These are phyloP conservation scores for Catamblyrhynchus diadema DNA, from an alignment of 2,797 vertebrate genomes.

Conservation along the genomic window DNA sequence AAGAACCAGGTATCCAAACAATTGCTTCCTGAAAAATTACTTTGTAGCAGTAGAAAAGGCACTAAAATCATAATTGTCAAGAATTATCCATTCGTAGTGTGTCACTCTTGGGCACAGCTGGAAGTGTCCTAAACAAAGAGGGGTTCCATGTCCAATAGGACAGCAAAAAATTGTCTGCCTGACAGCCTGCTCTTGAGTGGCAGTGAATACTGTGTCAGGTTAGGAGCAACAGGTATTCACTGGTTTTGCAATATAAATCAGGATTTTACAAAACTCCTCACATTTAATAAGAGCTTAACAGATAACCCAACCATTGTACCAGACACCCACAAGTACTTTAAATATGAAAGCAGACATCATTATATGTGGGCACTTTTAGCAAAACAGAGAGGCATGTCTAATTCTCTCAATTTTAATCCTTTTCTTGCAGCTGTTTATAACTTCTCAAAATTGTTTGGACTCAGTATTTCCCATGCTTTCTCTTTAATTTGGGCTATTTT, in stretches of 20 bases:
- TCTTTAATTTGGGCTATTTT: neutral
- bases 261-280: neutral
- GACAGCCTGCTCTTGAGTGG: neutral
- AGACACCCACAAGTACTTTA: neutral
- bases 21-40: neutral
- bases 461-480: neutral
- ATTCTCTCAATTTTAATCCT: neutral
- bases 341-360: neutral
- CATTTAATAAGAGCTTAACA: neutral
- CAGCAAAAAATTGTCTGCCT: neutral
- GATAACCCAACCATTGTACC: neutral
- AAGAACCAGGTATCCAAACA: neutral
- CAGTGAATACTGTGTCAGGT: neutral
- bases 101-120: neutral
- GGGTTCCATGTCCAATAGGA: neutral
- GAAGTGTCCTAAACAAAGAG: neutral
- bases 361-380: neutral
- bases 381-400: neutral
- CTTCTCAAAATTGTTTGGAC: neutral
- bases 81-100: neutral
- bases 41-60: neutral
- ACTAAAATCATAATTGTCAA: neutral
- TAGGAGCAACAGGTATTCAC: neutral
- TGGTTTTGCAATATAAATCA: neutral
- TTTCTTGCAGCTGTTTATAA: neutral